These are phyloP conservation scores for Nudaria mundana DNA, from an alignment of 2,888 invertebrate species.

Conservation along the genomic window DNA sequence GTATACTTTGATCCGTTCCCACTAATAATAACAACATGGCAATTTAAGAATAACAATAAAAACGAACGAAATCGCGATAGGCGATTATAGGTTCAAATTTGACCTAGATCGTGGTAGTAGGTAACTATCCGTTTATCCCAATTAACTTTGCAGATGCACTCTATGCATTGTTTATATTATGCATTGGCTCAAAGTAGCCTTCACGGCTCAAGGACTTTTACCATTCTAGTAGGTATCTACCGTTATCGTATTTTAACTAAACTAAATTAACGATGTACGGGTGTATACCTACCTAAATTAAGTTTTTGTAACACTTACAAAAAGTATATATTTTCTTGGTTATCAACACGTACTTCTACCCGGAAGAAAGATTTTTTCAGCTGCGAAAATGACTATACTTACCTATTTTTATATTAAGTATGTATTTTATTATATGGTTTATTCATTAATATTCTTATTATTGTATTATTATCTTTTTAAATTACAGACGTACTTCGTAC, in stretches of 20 bases:
- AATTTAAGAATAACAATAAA: too few species aligned
- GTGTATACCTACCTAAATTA: neutral
- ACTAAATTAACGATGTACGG: too few species aligned
- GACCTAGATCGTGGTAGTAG: neutral
- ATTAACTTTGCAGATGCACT: neutral
- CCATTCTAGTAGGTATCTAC: neutral
- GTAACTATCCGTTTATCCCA: neutral
- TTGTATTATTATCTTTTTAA: neutral
- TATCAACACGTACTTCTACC: too few species aligned
- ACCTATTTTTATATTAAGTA: neutral
- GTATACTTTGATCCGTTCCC: too few species aligned
- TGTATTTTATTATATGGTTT: too few species aligned
- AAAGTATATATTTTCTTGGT: too few species aligned
- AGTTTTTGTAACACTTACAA: neutral
- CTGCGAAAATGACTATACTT: neutral
- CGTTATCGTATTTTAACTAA: neutral
- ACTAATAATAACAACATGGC: too few species aligned
- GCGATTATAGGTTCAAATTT: too few species aligned
- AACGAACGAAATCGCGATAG: too few species aligned
- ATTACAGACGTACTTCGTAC: conserved; percentile 90
- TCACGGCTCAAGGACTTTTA: neutral
- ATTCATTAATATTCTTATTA: too few species aligned
- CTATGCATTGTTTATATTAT: neutral
- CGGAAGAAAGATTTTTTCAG: too few species aligned
- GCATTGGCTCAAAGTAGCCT: neutral